These are phyloP conservation scores for Melitaea cinxia DNA, from an alignment of 1,140 invertebrate species.

Conservation along the genomic window DNA sequence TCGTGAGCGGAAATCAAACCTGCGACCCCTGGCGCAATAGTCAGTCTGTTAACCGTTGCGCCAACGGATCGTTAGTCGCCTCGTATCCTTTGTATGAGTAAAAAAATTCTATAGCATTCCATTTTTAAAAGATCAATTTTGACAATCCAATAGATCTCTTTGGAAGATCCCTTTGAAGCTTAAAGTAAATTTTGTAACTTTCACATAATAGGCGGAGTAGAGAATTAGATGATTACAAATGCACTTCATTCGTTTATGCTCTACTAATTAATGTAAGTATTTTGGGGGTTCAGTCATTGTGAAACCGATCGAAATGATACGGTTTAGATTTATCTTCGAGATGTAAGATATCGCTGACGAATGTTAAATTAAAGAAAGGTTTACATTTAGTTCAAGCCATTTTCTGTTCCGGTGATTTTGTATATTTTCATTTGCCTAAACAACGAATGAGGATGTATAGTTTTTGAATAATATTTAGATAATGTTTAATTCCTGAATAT, in stretches of 20 bases:
- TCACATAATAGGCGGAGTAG: no score
- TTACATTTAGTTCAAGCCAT: background rate
- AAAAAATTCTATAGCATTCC: no score
- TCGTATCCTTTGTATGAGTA: no score
- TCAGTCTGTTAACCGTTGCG: no score
- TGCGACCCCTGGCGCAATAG: no score
- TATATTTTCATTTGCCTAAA: background rate
- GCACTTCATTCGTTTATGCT: background rate
- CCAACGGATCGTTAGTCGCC: no score
- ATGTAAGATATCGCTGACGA: constrained; percentile 8
- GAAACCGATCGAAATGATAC: constrained; percentile 4
- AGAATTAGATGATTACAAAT: background rate
- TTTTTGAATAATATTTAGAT: background rate
- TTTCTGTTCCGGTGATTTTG: constrained; percentile 3
- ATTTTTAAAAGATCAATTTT: no score
- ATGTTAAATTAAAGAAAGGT: constrained; percentile 9
- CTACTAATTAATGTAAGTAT: background rate
- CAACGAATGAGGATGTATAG: background rate
- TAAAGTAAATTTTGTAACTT: no score
- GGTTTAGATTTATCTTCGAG: constrained; percentile 9
- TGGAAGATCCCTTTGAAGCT: no score
- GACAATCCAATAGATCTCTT: no score
- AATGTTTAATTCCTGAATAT: background rate
- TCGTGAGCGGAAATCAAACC: no score
- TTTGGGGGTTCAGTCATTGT: constrained; percentile 2